Percentiles rank a stretch among this genome's conserved stretches.
Conservation (phyloP, 2,797 vertebrate species). For the Dendrocincla fuliginosa region DNA sequence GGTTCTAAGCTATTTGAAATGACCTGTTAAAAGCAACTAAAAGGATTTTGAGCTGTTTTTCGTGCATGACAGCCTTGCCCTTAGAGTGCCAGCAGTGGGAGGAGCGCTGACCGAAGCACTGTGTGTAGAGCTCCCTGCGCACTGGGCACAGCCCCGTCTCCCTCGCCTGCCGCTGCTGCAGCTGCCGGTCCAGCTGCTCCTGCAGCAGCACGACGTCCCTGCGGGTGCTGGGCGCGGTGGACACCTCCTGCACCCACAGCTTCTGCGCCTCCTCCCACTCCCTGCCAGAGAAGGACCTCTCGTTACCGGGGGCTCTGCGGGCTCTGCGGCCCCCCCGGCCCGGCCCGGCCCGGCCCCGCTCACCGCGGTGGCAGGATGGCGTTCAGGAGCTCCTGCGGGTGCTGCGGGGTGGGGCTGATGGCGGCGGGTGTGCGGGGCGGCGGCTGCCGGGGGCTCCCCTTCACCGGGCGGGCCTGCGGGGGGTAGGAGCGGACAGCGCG, state of each 20-base stretch:
- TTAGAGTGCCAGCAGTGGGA: accelerated
- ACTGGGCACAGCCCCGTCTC: conserved; percentile 91
- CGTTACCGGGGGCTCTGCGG: neutral
- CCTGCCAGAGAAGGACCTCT: conserved; percentile 69
- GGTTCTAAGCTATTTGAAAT: accelerated
- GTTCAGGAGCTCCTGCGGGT: conserved; percentile 87
- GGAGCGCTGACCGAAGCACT: conserved; percentile 89
- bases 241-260: conserved; percentile 91
- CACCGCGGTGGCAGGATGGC: conserved; percentile 91
- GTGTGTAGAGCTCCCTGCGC: conserved; percentile 89
- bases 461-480: conserved; percentile 77
- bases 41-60: accelerated
- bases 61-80: accelerated
- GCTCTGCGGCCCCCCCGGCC: neutral
- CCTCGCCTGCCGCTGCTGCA: conserved; percentile 88
- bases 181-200: conserved; percentile 85
- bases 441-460: conserved; percentile 44
- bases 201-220: conserved; percentile 86
- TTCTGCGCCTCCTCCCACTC: conserved; percentile 86
- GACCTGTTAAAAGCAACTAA: neutral
- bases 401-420: conserved; percentile 54
- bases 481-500: neutral
- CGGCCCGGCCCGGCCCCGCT: neutral
- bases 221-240: conserved; percentile 86
- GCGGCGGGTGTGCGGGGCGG: conserved; percentile 10